A percentile compares a stretch with the other conserved stretches of the same genome.
Evolutionary conservation across 2,113 vertebrate species (phyloP).

Genomic region (Scomber scombrus): DNA sequence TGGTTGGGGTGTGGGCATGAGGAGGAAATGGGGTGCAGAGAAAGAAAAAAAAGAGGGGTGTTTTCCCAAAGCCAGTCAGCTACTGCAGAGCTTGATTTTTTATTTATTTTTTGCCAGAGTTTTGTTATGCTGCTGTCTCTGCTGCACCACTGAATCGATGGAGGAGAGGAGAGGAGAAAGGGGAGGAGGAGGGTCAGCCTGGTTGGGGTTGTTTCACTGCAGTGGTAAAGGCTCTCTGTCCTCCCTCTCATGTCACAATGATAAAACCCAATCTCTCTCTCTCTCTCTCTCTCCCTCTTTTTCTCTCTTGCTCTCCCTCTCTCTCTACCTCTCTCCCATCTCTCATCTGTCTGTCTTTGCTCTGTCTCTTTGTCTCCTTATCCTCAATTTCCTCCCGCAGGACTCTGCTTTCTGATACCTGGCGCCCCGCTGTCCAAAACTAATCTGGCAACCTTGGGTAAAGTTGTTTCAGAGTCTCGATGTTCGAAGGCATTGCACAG

Average conservation of each 20-base stretch:
- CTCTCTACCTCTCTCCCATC: not conserved
- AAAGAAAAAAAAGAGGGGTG: constrained; percentile 35
- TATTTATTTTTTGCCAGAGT: constrained; percentile 26
- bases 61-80: constrained; percentile 57
- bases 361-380: constrained; percentile 18
- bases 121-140: constrained; percentile 54
- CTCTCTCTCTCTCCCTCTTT: constrained; percentile 4
- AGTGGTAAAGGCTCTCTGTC: constrained; percentile 45
- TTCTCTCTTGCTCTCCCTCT: not conserved
- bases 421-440: constrained; percentile 57
- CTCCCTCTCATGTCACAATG: constrained; percentile 22
- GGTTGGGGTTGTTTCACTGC: constrained; percentile 64
- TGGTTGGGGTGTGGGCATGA: not conserved
- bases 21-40: not conserved
- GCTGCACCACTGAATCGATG: constrained; percentile 72
- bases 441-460: constrained; percentile 50
- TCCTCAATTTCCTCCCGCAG: constrained; percentile 4
- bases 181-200: constrained; percentile 54
- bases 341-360: constrained; percentile 44
- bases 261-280: constrained; percentile 20
- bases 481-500: not conserved
- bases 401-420: constrained; percentile 51
- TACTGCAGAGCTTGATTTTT: constrained; percentile 64
- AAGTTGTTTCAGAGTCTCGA: constrained; percentile 26
- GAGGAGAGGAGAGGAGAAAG: constrained; percentile 33